Conservation (phyloP, 2,113 vertebrate species). For the Bufo gargarizans region DNA sequence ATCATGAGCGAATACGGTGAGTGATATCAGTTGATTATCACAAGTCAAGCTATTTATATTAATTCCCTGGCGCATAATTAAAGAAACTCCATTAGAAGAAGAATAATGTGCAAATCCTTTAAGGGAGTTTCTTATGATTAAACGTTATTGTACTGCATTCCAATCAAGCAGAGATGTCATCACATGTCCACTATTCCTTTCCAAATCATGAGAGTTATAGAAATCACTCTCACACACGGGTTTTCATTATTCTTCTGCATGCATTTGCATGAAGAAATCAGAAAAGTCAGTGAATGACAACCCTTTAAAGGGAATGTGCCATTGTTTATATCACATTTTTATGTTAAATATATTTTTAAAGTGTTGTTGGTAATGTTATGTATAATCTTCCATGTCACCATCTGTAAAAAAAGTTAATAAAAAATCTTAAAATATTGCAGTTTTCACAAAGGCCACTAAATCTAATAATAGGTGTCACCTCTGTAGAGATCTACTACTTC, state of each 20-base stretch:
- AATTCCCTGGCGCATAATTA: background rate
- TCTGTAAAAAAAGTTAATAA: no score
- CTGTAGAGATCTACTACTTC: no score
- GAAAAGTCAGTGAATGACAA: background rate
- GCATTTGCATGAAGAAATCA: background rate
- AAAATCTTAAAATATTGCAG: no score
- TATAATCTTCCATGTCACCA: no score
- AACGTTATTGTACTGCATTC: background rate
- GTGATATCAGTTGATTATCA: background rate
- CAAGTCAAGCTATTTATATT: background rate
- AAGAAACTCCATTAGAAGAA: background rate
- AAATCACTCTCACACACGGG: background rate
- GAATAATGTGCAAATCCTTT: background rate
- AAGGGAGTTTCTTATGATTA: background rate
- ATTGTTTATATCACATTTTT: no score
- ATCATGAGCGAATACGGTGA: background rate
- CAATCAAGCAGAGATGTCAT: background rate
- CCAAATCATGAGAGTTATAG: background rate
- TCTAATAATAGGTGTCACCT: no score
- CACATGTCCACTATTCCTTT: background rate
- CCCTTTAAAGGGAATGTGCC: no score
- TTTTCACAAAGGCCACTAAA: no score
- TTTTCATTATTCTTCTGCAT: background rate
- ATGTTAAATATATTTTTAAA: no score
- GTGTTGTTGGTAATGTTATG: no score